Base-by-base conservation (phyloP, 2,888 invertebrate species). In the Zygaena filipendulae region DNA sequence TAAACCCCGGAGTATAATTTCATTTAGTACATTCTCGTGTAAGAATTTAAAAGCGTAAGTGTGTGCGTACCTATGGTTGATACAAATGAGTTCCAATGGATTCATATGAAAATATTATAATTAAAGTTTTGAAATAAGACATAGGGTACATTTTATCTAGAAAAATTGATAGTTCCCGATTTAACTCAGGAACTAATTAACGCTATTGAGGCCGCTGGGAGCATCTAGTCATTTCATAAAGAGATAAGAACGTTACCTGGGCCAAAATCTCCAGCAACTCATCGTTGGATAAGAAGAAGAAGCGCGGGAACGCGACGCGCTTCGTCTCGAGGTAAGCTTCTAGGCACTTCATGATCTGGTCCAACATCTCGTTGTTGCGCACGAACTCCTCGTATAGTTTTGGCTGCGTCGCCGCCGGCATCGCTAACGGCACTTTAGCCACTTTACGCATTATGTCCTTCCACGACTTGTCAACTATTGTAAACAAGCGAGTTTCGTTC, bases 321-420 rank as follows among this genome's bases (percentile, higher is more conserved):
- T 95, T 95, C 0, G 91, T 91, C 63, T 95, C 94, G 30, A 95
- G 70, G 58, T 94, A 95, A 0, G 92, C 92, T 55, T 95, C 94
- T 14, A 96, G 77, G 44, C 94, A 95, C 53, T 93, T 92, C 81
- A 92, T 87, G 21, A 96, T 94, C 60, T 92, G 88, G 47, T 95
- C 95, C 27, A 96, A 63, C 48, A 92, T 82, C 21, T 83, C 82
- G 58, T 94, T 95, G 49, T 91, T 89, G 32, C 84, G 84, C 21
- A 83, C 71, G 11, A 93, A 82, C 21, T 82, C 82, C 39, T 91
- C 87, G 38, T 87, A 80, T 4, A 90, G 66, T 8, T 87, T 87
- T 1, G 87, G 86, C 43, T 87, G 85, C 2, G 88, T 88, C 30
- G 90, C 90, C 1, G 90, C 88, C 38, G 91, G 87, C 80, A 95